Base-by-base conservation (phyloP, 1,140 invertebrate species). In the Scaptomyza pallida region DNA sequence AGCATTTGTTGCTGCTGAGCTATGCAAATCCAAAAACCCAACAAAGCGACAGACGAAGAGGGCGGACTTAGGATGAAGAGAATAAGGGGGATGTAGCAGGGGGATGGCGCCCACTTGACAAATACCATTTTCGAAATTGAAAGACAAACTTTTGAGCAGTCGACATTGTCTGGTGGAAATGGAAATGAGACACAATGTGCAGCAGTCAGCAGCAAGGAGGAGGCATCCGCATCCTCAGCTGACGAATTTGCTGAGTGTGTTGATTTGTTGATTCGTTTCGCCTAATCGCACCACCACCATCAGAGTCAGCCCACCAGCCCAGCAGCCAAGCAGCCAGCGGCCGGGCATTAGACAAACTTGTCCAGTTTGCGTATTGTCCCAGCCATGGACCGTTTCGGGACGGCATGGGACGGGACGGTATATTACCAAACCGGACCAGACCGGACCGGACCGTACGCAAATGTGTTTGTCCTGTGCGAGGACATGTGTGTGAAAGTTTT, bases 91-190 rank as follows among this genome's bases (percentile, higher is more conserved):
- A 3, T n/a, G 45, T 9, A 10, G 13, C 30, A 3, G 65, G 33
- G 35, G 52, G 60, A 54, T 16, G 47, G 26, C 82, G 52, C 82
- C 82, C 82, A 86, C 89, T 90, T 78, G 83, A 86, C 89, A 90
- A 90, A 90, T 90, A 90, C 89, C 89, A 90, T 90, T 90, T 90
- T 90, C 83, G 78, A 90, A 90, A 90, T 90, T 90, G 89, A 90
- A 90, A 90, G 89, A 90, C 89, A 90, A 90, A 90, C 89, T 90
- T 90, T 90, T 83, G 74, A 89, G 76, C 78, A 89, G 82, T 89
- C 74, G 82, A 78, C 81, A 75, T 75, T 63, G 75, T 71, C 59
- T 80, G 60, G 45, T 82, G 82, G 64, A 86, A 86, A 88, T 88
- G 78, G 82, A 88, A 88, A 88, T 88, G 82, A 88, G 82, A 88